Percentiles rank a stretch among this genome's conserved stretches.
Evolutionary conservation across 1,140 invertebrate genomes (phyloP).

Genomic region (Pseudoatta argentina): DNA sequence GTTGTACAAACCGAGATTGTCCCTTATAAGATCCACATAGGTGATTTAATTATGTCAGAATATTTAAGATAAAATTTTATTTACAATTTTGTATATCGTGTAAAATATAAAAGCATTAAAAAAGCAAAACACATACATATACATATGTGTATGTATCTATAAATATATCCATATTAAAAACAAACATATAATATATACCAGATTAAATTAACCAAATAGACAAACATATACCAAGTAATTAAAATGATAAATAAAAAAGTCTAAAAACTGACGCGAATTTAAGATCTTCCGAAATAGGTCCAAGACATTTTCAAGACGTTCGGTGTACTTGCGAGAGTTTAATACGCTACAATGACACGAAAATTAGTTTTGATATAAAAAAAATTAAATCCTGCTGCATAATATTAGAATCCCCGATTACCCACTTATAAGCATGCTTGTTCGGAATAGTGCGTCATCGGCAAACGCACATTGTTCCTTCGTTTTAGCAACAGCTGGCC

Average conservation of each 20-base stretch:
- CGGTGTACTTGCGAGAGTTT: background rate
- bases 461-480: conserved; percentile 49
- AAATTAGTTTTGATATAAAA: conserved; percentile 1
- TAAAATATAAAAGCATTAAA: no score
- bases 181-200: background rate
- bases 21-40: no score
- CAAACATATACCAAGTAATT: background rate
- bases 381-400: conserved; percentile 43
- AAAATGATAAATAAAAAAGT: background rate
- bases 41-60: no score
- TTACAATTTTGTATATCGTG: no score
- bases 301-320: background rate
- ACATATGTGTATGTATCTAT: background rate
- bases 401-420: conserved; percentile 51
- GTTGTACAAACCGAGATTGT: no score
- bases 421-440: conserved; percentile 39
- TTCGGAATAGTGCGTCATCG: conserved; percentile 39
- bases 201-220: no score
- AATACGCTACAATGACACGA: background rate
- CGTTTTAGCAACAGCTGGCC: conserved; percentile 43
- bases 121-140: background rate
- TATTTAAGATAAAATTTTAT: no score
- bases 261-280: background rate
- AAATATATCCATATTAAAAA: no score
- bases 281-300: background rate